Conservation (phyloP, 2,888 invertebrate genomes). For the Lepidocyrtoides sp. region DNA sequence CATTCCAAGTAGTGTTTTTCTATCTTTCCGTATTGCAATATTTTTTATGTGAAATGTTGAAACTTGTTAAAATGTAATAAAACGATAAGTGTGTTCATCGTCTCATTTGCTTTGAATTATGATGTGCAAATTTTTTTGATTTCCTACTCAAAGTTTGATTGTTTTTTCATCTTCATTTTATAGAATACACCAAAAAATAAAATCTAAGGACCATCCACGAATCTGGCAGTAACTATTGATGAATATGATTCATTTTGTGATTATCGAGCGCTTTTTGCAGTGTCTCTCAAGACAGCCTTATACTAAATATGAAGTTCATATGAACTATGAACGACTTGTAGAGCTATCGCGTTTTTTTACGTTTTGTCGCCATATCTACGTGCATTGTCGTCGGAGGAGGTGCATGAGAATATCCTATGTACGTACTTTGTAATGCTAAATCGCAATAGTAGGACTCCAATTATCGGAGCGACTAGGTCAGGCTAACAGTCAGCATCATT, state of each 20-base stretch:
- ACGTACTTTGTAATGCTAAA: constrained; percentile 65
- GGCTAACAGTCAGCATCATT: constrained; percentile 80
- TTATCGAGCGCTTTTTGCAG: constrained; percentile 79
- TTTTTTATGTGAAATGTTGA: background rate
- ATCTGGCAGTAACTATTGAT: constrained; percentile 75
- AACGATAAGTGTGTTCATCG: too few species aligned
- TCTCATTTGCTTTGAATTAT: too few species aligned
- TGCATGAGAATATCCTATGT: constrained; percentile 52
- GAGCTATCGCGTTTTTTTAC: constrained; percentile 49
- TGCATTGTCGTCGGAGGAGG: constrained; percentile 72
- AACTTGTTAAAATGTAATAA: background rate
- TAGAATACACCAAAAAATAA: constrained; percentile 1
- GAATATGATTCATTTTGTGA: constrained; percentile 79
- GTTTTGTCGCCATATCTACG: too few species aligned
- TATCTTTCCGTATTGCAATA: constrained; percentile 78
- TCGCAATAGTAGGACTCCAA: too few species aligned
- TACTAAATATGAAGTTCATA: too few species aligned
- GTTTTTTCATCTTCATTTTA: too few species aligned
- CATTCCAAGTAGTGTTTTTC: too few species aligned
- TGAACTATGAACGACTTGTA: constrained; percentile 46
- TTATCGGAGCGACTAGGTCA: constrained; percentile 76
- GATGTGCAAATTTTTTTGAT: too few species aligned
- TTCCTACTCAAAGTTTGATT: too few species aligned
- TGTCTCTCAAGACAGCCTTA: constrained; percentile 56
- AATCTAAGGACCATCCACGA: constrained; percentile 43